phyloP scores from a whole-genome alignment of 1,140 invertebrate species.

The Zaprionus tsacasi region DNA sequence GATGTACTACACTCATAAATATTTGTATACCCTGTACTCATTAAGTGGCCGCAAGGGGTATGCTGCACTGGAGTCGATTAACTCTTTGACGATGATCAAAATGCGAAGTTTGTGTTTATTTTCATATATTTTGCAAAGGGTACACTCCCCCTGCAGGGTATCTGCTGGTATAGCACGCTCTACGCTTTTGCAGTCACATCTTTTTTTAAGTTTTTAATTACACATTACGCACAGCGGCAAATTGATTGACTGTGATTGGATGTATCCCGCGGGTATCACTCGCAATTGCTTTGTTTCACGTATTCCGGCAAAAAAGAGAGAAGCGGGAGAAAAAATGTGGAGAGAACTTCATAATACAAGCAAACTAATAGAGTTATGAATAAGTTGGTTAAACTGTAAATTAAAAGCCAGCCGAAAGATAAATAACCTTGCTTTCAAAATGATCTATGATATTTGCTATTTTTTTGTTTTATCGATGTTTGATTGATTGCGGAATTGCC shows the following conservation, averaged over 20 bases:
- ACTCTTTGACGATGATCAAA: not conserved
- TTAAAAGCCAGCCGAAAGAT: not conserved
- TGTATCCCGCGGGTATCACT: conserved; percentile 40
- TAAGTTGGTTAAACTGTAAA: conserved; percentile 5
- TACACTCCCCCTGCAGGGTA: not conserved
- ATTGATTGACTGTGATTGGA: conserved; percentile 72
- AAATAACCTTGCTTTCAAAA: not conserved
- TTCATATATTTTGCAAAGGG: not conserved
- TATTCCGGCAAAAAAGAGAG: not conserved
- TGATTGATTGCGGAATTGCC: not conserved
- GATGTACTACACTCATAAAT: conserved; percentile 1
- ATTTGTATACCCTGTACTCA: conserved; percentile 16
- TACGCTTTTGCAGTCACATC: not conserved
- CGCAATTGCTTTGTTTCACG: conserved; percentile 22
- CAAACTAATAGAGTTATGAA: conserved; percentile 8
- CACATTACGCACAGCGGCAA: conserved; percentile 48
- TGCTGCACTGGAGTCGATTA: not conserved
- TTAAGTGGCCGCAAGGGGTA: not conserved
- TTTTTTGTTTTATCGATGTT: not conserved
- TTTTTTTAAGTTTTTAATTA: conserved; percentile 62
- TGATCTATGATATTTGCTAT: not conserved
- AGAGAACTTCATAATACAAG: not conserved
- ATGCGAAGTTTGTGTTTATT: too few relatives aligned
- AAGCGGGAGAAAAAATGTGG: not conserved
- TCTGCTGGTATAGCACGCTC: not conserved